phyloP scores from a whole-genome alignment of 2,113 vertebrate genomes.

The Micromys minutus region DNA sequence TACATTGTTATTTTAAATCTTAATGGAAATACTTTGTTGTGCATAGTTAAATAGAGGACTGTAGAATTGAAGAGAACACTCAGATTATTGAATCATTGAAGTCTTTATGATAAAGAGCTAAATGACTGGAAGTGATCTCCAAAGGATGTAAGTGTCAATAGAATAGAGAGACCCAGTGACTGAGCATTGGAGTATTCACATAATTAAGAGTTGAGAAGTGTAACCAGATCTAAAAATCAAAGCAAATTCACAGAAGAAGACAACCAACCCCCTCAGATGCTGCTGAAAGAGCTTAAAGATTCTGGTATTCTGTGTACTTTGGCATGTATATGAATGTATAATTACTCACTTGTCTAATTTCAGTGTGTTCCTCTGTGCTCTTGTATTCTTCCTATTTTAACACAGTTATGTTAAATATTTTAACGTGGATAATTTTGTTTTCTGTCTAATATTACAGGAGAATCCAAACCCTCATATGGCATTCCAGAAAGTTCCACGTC shows the following conservation, averaged over 20 bases:
- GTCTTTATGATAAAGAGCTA: constrained; percentile 41
- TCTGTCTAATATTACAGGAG: constrained; percentile 86
- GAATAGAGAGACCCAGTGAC: not conserved
- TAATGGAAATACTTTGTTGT: not conserved
- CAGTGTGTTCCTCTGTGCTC: not conserved
- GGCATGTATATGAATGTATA: not conserved
- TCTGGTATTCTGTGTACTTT: not conserved
- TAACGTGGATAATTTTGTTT: not conserved
- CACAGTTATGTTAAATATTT: constrained; percentile 35
- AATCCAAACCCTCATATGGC: constrained; percentile 99
- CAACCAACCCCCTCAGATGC: not conserved
- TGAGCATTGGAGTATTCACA: not conserved
- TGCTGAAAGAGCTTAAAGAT: not conserved
- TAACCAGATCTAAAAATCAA: constrained; percentile 29
- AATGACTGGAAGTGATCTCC: not conserved
- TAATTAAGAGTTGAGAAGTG: constrained; percentile 16
- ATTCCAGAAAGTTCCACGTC: constrained; percentile 98
- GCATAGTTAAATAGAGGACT: not conserved
- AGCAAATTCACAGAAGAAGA: not conserved
- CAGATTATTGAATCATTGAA: constrained; percentile 4
- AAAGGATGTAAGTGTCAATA: not conserved
- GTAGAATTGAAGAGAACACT: constrained; percentile 6
- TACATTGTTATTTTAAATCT: constrained; percentile 38
- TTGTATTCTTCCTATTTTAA: not conserved
- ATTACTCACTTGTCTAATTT: constrained; percentile 20